These are phyloP conservation scores for Pachycephus smyrnensis DNA, from an alignment of 2,888 invertebrate species.

Conservation along the genomic window DNA sequence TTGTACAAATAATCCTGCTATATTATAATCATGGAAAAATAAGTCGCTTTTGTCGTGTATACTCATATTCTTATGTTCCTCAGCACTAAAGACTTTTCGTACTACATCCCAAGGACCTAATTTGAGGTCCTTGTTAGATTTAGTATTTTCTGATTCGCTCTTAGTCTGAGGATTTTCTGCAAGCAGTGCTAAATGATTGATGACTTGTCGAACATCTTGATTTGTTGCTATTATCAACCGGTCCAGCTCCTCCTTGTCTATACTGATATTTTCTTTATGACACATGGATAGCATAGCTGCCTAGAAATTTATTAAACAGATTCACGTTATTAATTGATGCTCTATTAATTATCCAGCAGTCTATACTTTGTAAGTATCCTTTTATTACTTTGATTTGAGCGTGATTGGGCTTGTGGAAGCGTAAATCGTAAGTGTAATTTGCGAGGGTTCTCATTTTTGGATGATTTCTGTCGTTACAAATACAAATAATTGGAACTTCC, in stretches of 20 bases:
- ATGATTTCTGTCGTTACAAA: slow-evolving; percentile 97
- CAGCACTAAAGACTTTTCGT: slow-evolving; percentile 86
- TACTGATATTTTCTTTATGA: slow-evolving; percentile 88
- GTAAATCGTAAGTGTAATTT: slow-evolving; percentile 94
- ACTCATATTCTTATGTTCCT: slow-evolving; percentile 82
- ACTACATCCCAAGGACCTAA: slow-evolving; percentile 95
- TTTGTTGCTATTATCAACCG: slow-evolving; percentile 89
- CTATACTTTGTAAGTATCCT: slow-evolving; percentile 4
- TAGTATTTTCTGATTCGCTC: slow-evolving; percentile 71
- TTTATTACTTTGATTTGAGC: slow-evolving; percentile 87
- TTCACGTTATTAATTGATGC: background rate
- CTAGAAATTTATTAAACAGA: slow-evolving; percentile 66
- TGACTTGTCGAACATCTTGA: slow-evolving; percentile 93
- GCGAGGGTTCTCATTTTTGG: slow-evolving; percentile 92
- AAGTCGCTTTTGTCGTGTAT: slow-evolving; percentile 87
- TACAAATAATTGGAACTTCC: slow-evolving; percentile 92
- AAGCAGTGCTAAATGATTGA: slow-evolving; percentile 90
- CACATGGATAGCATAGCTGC: slow-evolving; percentile 92
- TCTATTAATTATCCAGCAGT: slow-evolving; percentile 7
- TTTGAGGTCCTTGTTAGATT: slow-evolving; percentile 84
- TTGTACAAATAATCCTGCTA: slow-evolving; percentile 96
- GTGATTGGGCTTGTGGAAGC: slow-evolving; percentile 85
- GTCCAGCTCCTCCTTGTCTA: slow-evolving; percentile 80
- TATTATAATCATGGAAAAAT: slow-evolving; percentile 97
- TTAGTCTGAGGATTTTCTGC: slow-evolving; percentile 65